Base-by-base conservation (phyloP, 2,113 vertebrate genomes). In the Periophthalmodon schlosseri region DNA sequence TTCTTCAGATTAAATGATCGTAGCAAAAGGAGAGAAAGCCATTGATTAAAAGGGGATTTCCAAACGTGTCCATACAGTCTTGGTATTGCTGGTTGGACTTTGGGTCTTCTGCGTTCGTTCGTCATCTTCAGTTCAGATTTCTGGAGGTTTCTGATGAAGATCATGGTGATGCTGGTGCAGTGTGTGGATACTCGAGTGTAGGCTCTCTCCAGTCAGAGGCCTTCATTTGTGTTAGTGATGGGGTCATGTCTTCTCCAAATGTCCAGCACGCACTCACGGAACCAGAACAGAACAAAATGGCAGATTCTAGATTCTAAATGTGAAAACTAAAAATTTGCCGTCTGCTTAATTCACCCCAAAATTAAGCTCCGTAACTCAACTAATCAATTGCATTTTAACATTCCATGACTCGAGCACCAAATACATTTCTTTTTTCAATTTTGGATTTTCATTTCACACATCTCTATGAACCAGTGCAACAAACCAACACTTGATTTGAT, bases 1-100 rank as follows among this genome's bases (percentile, higher is more conserved):
- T 76, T 83, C 79, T 69, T 85, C 79, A 75, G 39, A 21, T 5
- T 18, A 82, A 77, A 75, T 73, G 74, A 52, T 74, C 50, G 75
- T 66, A 71, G 75, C 9, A 39, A 20, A 61, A 67, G 16, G 50
- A 58, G 20, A 67, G 39, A 28, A 11, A 50, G 1, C 1, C 16
- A 3, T n/a, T 7, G 7, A 18, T 65, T 34, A 7, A 16, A 56
- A 10, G 21, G 33, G 33, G 12, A 77, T 69, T 58, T 24, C 18
- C 50, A 9, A 12, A 14, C 58, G 23, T 16, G 58, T 33, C 58
- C 20, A 10, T 21, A 49, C 73, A 66, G 67, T 23, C 70, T 52
- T 39, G 50, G 65, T 49, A 36, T 73, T 58, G 60, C 74, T 74
- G 63, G 61, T 76, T 1, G 21, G 65, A 64, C 44, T 75, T 63